These are phyloP conservation scores for Agraylea sexmaculata DNA, from an alignment of 1,140 invertebrate genomes.

Conservation along the genomic window DNA sequence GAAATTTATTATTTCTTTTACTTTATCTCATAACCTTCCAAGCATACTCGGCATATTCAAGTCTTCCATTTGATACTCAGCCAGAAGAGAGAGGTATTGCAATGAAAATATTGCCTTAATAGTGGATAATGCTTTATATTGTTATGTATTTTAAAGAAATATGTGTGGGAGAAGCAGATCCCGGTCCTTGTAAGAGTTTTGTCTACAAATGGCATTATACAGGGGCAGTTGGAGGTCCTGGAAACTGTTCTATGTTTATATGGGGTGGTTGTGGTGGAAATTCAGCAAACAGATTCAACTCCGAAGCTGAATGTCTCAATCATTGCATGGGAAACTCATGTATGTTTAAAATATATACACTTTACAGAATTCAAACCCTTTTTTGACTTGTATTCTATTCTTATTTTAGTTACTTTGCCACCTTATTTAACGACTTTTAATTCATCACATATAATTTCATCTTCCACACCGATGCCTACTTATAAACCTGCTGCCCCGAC, in stretches of 20 bases:
- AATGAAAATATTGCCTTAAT: too few relatives aligned
- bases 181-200: conserved; percentile 54
- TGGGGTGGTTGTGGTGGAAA: conserved; percentile 72
- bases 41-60: too few relatives aligned
- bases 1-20: too few relatives aligned
- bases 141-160: conserved; percentile 15
- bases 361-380: not conserved
- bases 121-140: not conserved
- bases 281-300: conserved; percentile 61
- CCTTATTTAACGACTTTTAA: conserved; percentile 37
- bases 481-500: conserved; percentile 33
- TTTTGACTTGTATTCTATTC: not conserved
- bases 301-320: conserved; percentile 56
- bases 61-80: too few relatives aligned
- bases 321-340: conserved; percentile 46
- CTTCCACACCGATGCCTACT: conserved; percentile 30
- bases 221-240: conserved; percentile 31
- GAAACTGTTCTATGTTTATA: conserved; percentile 54
- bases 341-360: conserved; percentile 23
- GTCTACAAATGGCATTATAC: conserved; percentile 63
- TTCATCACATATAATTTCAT: conserved; percentile 32
- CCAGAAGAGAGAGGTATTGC: too few relatives aligned
- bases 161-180: conserved; percentile 33
- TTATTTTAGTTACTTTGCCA: conserved; percentile 37
- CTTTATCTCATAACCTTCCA: too few relatives aligned